Conservation (phyloP, 2,113 vertebrate genomes). For the Natator depressus region DNA sequence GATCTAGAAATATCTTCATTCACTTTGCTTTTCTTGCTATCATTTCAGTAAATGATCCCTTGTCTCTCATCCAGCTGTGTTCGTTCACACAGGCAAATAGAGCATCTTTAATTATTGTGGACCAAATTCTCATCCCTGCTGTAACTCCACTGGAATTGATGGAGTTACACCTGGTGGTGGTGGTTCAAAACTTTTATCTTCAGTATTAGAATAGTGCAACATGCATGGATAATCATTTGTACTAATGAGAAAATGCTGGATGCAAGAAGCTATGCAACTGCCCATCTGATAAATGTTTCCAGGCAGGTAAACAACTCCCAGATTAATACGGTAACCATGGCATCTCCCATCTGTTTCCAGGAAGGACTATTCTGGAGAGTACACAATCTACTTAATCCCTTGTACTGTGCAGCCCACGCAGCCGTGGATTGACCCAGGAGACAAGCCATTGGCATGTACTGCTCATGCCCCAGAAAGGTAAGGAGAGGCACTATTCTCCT, state of each 20-base stretch:
- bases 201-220: background rate
- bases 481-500: background rate
- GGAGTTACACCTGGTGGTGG: accelerated
- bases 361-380: conserved; percentile 97
- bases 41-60: background rate
- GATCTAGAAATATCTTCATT: background rate
- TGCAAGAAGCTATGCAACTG: accelerated
- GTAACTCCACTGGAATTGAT: background rate
- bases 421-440: conserved; percentile 92
- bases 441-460: conserved; percentile 93
- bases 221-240: background rate
- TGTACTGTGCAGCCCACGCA: conserved; percentile 98
- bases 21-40: background rate
- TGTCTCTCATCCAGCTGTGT: background rate
- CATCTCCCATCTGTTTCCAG: conserved; percentile 68
- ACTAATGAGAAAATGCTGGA: accelerated
- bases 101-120: background rate
- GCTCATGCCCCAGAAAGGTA: conserved; percentile 96
- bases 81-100: background rate
- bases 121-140: background rate
- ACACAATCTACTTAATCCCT: conserved; percentile 92
- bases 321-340: accelerated
- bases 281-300: background rate
- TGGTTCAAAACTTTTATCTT: background rate
- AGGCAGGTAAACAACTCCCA: background rate